phyloP scores from a whole-genome alignment of 2,113 vertebrate genomes.

The Triplophysa rosa region DNA sequence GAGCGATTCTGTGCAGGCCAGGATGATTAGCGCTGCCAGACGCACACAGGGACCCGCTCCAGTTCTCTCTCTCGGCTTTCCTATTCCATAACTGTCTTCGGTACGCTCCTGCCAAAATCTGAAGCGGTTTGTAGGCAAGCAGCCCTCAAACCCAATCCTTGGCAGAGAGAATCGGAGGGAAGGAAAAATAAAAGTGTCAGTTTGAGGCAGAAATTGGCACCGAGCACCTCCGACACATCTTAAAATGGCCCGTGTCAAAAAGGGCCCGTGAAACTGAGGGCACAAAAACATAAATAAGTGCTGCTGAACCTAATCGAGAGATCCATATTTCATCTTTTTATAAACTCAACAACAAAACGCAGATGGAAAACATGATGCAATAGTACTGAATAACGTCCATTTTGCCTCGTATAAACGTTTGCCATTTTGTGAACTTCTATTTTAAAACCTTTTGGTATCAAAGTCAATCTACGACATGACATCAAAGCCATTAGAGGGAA shows the following conservation, averaged over 20 bases:
- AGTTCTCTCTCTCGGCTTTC: slow-evolving; percentile 30
- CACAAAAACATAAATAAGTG: slow-evolving; percentile 30
- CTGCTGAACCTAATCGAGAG: slow-evolving; percentile 25
- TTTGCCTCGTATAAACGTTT: slow-evolving; percentile 39
- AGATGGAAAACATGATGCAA: slow-evolving; percentile 43
- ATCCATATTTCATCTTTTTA: slow-evolving; percentile 10
- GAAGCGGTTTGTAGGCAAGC: slow-evolving; percentile 50
- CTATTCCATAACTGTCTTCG: slow-evolving; percentile 37
- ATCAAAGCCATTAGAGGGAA: too few relatives aligned
- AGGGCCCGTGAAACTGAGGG: slow-evolving; percentile 9
- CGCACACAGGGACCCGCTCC: slow-evolving; percentile 43
- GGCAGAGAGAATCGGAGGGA: slow-evolving; percentile 45
- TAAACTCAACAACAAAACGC: slow-evolving; percentile 32
- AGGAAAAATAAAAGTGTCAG: slow-evolving; percentile 51
- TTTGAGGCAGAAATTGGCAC: slow-evolving; percentile 14
- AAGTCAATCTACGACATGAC: too few relatives aligned
- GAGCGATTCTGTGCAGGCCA: slow-evolving; percentile 10
- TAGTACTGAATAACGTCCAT: slow-evolving; percentile 42
- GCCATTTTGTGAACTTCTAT: slow-evolving; percentile 51
- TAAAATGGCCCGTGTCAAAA: slow-evolving; percentile 10
- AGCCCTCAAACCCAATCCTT: slow-evolving; percentile 50
- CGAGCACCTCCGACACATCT: neutral
- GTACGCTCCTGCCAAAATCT: slow-evolving; percentile 44
- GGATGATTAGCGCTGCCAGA: slow-evolving; percentile 40
- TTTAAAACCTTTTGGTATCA: neutral